Conservation (phyloP, 2,113 vertebrate genomes). For the Turdus rufiventris region DNA sequence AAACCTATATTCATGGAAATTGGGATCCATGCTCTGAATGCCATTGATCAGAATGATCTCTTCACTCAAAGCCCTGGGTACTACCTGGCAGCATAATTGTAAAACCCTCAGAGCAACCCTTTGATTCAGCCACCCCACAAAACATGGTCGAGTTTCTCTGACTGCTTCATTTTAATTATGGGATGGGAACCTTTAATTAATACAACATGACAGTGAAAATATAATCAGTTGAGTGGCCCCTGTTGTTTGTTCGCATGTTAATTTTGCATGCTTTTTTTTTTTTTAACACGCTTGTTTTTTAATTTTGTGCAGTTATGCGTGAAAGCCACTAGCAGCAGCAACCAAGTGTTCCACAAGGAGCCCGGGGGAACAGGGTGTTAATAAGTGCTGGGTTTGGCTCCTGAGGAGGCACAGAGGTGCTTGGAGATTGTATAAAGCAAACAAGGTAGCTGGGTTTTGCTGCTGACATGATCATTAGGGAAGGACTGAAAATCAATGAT, state of each 20-base stretch:
- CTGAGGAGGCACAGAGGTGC: not conserved
- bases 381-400: constrained; percentile 32
- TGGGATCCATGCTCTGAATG: not conserved
- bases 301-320: not conserved
- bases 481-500: constrained; percentile 34
- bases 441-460: not conserved
- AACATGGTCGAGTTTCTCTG: not conserved
- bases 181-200: constrained; percentile 29
- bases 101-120: not conserved
- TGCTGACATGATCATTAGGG: constrained; percentile 11
- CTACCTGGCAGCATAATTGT: not conserved
- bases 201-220: constrained; percentile 46
- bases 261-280: not conserved
- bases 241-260: constrained; percentile 22
- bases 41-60: not conserved
- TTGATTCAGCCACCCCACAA: not conserved
- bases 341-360: not conserved
- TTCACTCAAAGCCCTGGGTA: not conserved
- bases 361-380: not conserved
- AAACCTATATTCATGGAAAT: not conserved
- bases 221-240: constrained; percentile 18
- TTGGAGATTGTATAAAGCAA: not conserved
- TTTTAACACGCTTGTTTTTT: not conserved
- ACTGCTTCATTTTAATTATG: constrained; percentile 24
- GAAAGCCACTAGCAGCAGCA: not conserved